Base-by-base conservation (phyloP, 2,113 vertebrate species). In the Hemiscyllium ocellatum region DNA sequence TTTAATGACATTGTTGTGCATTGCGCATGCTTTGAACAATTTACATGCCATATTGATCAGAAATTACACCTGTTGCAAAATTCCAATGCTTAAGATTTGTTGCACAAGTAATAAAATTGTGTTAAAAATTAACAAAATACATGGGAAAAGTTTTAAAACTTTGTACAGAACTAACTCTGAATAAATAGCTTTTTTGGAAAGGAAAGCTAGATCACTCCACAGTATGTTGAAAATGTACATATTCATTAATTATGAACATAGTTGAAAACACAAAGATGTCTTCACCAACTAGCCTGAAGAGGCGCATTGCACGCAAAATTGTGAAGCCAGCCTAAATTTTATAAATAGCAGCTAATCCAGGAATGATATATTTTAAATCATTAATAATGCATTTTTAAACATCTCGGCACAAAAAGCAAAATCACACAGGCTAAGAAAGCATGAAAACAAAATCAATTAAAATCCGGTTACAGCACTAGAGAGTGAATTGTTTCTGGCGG, bases 371-470 rank as follows among this genome's bases (percentile, higher is more conserved):
- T 29, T 26, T 87, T 87, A 87, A 52, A 87, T 29, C 85, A 52
- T 52, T 87, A 61, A 29, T 29, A 97, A 98, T 97, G 97, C 97
- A 97, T 98, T 98, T 99, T 99, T 98, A 98, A 99, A 98, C 97
- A 98, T 97, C 97, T 97, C 98, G 98, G 98, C 98, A 98, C 96
- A 98, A 98, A 97, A 98, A 98, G 98, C 98, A 97, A 98, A 98
- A 98, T 98, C 98, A 98, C 97, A 97, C 96, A 97, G 97, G 98
- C 97, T 97, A 96, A 97, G 98, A 98, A 97, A 98, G 97, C 50
- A 13, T 29, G 7, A 97, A 97, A 98, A 98, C 42, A 98, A 98
- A 98, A 99, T 98, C 98, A 98, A 99, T 98, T 98, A 99, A 99
- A 99, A 99, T 97, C 97, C 98, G 99, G 98, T 98, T 98, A 98